Evolutionary conservation across 2,113 vertebrate genomes (phyloP).

Genomic region (Cnemophilus loriae): DNA sequence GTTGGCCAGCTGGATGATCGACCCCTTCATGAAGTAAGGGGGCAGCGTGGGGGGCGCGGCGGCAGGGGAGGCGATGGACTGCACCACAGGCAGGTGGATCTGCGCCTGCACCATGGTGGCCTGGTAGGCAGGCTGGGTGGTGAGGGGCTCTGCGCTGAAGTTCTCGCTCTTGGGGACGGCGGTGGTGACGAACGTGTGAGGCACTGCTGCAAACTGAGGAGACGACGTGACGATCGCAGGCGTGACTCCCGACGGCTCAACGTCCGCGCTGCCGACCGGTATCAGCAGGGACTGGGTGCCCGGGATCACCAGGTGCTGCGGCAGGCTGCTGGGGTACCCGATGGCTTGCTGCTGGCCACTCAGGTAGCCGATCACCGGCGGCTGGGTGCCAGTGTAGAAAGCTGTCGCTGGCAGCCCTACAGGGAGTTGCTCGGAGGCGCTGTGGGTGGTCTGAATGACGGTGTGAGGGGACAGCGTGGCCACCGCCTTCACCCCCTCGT

Average conservation of each 20-base stretch:
- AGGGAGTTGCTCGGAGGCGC: conserved; percentile 83
- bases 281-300: conserved; percentile 91
- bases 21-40: conserved; percentile 96
- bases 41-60: conserved; percentile 80
- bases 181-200: conserved; percentile 87
- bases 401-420: conserved; percentile 83
- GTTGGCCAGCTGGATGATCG: conserved; percentile 95
- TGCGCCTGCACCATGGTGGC: conserved; percentile 90
- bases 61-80: conserved; percentile 72
- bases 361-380: conserved; percentile 90
- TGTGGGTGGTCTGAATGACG: conserved; percentile 93
- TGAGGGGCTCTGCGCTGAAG: conserved; percentile 75
- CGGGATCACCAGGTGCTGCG: conserved; percentile 93
- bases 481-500: conserved; percentile 81
- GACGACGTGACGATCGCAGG: conserved; percentile 81
- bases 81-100: conserved; percentile 87
- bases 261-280: conserved; percentile 78
- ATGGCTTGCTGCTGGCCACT: conserved; percentile 83
- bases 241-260: conserved; percentile 76
- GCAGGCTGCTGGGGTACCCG: conserved; percentile 84
- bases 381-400: conserved; percentile 87
- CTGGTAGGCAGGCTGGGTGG: conserved; percentile 78
- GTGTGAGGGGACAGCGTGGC: conserved; percentile 85
- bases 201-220: conserved; percentile 86
- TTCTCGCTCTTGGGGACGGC: conserved; percentile 82